These are phyloP conservation scores for Scalopus aquaticus DNA, from an alignment of 2,113 vertebrate species.

Conservation along the genomic window DNA sequence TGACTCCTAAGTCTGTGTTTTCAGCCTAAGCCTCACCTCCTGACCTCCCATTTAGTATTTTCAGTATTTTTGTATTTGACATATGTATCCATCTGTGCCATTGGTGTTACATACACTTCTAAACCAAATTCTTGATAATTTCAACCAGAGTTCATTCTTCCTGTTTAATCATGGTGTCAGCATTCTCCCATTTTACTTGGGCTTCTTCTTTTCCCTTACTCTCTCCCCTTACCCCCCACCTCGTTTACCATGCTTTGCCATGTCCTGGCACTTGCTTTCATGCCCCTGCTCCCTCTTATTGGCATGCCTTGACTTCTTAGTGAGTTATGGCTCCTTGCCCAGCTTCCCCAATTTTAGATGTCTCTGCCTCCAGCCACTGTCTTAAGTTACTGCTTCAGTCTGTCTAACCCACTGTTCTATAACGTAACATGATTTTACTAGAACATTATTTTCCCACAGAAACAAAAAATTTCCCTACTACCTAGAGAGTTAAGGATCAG, in stretches of 20 bases:
- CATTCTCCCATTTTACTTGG: neutral
- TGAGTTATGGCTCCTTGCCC: neutral
- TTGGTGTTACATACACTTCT: constrained; percentile 28
- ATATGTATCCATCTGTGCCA: neutral
- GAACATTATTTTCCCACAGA: neutral
- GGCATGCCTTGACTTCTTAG: neutral
- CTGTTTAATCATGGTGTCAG: neutral
- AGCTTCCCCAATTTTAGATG: neutral
- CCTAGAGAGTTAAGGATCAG: neutral
- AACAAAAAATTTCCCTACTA: neutral
- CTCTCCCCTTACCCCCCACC: neutral
- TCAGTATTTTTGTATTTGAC: neutral
- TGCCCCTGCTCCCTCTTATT: neutral
- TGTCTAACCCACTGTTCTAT: neutral
- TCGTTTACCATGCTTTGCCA: neutral
- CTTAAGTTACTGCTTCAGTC: neutral
- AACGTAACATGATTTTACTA: neutral
- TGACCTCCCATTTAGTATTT: neutral
- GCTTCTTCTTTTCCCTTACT: neutral
- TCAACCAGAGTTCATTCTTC: neutral
- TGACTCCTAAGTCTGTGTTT: constrained; percentile 39
- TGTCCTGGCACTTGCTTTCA: neutral
- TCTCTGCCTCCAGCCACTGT: neutral
- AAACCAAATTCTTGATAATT: constrained; percentile 38
- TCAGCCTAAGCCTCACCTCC: neutral